Evolutionary conservation across 1,140 invertebrate species (phyloP), one percentile per base, ranked within the genome.

Genomic region (Tetragonula clypearis): DNA sequence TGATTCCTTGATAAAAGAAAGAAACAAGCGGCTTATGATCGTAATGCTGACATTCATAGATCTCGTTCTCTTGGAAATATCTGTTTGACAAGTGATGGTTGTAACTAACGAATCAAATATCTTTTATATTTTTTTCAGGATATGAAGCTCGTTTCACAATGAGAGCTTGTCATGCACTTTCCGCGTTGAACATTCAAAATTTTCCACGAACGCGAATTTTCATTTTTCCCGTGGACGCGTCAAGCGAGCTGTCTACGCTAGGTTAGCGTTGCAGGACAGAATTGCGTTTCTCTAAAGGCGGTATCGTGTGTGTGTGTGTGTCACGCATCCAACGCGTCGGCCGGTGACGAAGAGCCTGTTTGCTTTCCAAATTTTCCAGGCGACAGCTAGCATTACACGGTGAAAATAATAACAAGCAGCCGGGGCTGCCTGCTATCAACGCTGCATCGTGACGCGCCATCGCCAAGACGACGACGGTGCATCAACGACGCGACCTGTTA

Each of bases 401-500:
- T 56, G 68, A 82, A 86, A 84, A 60, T 89, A 89, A 88, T 86
- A 83, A 86, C 78, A 79, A 73, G 55, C 62, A 56, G 62, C 58
- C 73, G 76, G 49, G 15, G 73, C 58, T 68, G 68, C 68, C 65
- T 68, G 68, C 68, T 84, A 71, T 80, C 69, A 56, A 65, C 65
- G 74, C 41, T 49, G 41, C 85, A 84, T 87, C 85, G 87, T 75
- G 75, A 62, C 86, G 84, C 87, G 90, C 82, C 84, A 86, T 90
- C 87, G 87, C 84, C 79, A 87, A 91, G 86, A 84, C 87, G 87
- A 86, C 85, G 26, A 30, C 84, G 79, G 87, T 23, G 73, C 87
- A 91, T 89, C 85, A 85, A 78, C 79, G 86, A 85, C 84, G 86
- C 90, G 89, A 93, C 92, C 87, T 91, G 91, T 91, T 91, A 92